phyloP scores from a whole-genome alignment of 1,140 invertebrate genomes.

The Anadara kagoshimensis region DNA sequence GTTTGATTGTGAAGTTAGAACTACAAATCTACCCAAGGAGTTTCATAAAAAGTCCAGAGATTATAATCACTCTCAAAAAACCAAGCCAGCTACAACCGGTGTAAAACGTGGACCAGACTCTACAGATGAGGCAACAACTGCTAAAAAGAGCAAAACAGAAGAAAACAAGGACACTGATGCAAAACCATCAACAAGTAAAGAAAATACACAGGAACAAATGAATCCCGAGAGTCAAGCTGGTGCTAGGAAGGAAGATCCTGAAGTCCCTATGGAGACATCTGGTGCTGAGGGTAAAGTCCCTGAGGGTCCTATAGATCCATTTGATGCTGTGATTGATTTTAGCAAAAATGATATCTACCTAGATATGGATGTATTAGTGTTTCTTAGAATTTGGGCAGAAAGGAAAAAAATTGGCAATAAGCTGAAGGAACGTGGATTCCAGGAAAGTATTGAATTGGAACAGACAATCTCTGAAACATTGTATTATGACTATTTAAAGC shows the following conservation, averaged over 20 bases:
- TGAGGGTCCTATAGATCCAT: background rate
- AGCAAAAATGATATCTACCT: slow-evolving; percentile 22
- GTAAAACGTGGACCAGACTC: background rate
- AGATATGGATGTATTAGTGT: slow-evolving; percentile 33
- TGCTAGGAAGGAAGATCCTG: background rate
- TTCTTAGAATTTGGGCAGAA: slow-evolving; percentile 42
- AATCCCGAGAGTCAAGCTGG: background rate
- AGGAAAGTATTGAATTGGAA: slow-evolving; percentile 43
- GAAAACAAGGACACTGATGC: background rate
- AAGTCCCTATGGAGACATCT: background rate
- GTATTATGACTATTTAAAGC: slow-evolving; percentile 31
- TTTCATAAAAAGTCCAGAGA: slow-evolving; percentile 14
- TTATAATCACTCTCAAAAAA: slow-evolving; percentile 23
- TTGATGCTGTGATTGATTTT: slow-evolving; percentile 2
- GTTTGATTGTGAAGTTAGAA: slow-evolving; percentile 36
- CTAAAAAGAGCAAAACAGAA: background rate
- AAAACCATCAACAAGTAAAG: background rate
- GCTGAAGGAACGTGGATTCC: slow-evolving; percentile 31
- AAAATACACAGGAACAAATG: background rate
- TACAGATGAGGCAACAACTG: background rate
- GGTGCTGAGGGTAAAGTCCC: too few species aligned
- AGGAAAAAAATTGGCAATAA: slow-evolving; percentile 36
- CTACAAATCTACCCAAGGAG: slow-evolving; percentile 6
- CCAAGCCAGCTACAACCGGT: background rate
- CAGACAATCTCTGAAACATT: slow-evolving; percentile 42